Percentiles rank a stretch among this genome's conserved stretches.
Conservation (phyloP, 2,888 invertebrate species). For the Crioceris asparagi region DNA sequence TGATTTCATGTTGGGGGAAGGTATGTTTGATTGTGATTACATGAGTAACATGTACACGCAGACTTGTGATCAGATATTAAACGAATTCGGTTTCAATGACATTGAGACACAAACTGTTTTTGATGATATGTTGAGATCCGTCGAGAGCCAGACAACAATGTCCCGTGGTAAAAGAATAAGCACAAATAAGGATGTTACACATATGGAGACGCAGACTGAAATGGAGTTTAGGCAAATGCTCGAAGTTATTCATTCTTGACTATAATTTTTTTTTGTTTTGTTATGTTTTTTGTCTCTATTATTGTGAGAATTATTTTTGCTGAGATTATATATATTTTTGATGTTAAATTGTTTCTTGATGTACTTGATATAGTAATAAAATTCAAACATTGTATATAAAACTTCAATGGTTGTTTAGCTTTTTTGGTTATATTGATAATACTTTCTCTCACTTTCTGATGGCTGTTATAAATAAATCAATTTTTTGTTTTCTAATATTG, state of each 20-base stretch:
- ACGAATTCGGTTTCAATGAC: constrained; percentile 46
- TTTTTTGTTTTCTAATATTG: too few species aligned
- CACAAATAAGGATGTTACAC: constrained; percentile 33
- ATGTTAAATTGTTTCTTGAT: too few species aligned
- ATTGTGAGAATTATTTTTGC: neutral
- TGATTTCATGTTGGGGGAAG: constrained; percentile 36
- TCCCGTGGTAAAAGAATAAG: constrained; percentile 17
- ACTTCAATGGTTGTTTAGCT: too few species aligned
- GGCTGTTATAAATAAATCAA: too few species aligned
- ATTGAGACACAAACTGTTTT: constrained; percentile 54
- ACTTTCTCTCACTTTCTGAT: too few species aligned
- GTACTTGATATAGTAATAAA: too few species aligned
- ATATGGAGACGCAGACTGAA: constrained; percentile 47
- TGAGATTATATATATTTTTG: neutral
- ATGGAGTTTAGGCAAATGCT: constrained; percentile 34
- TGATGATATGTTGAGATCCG: constrained; percentile 45
- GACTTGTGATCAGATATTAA: constrained; percentile 42
- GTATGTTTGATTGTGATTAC: constrained; percentile 32
- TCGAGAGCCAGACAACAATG: constrained; percentile 47
- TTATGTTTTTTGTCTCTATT: constrained; percentile 5
- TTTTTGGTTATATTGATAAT: too few species aligned
- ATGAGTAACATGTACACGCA: constrained; percentile 34
- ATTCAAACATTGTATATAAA: too few species aligned
- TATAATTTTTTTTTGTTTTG: constrained; percentile 24
- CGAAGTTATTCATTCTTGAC: constrained; percentile 37